Percentiles rank a stretch among this genome's conserved stretches.
Conservation (phyloP, 2,797 vertebrate species). For the Hypotaenidia philippensis region DNA sequence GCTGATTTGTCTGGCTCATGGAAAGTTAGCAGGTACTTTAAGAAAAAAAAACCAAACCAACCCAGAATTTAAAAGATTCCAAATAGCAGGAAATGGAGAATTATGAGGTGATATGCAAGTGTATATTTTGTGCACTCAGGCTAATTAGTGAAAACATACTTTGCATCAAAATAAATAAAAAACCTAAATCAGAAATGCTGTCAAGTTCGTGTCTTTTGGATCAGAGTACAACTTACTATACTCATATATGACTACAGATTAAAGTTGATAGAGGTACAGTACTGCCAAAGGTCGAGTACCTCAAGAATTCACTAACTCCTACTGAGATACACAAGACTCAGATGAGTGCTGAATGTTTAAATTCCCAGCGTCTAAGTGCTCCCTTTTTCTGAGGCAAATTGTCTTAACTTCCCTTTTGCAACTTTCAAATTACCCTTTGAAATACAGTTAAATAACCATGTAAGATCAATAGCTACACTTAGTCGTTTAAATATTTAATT, state of each 20-base stretch:
- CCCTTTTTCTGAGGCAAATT: neutral
- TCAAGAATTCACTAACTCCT: neutral
- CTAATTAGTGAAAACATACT: neutral
- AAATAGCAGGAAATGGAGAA: neutral
- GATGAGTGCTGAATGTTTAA: neutral
- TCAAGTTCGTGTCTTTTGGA: neutral
- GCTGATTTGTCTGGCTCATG: neutral
- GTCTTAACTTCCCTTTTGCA: neutral
- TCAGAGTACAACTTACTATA: neutral
- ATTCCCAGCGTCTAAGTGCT: neutral
- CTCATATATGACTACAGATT: accelerated
- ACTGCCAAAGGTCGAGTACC: neutral
- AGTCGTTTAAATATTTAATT: neutral
- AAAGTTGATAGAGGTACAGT: neutral
- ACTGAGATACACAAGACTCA: neutral
- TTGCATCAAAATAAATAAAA: neutral
- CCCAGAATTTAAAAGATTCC: neutral
- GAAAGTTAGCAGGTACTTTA: neutral
- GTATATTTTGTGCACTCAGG: neutral
- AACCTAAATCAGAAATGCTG: neutral
- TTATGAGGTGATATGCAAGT: neutral
- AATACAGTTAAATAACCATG: neutral
- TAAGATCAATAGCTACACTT: slow-evolving; percentile 23
- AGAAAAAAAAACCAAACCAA: too few relatives aligned
- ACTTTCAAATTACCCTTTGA: slow-evolving; percentile 13